Evolutionary conservation across 2,113 vertebrate species (phyloP).

Genomic region (Gnathonemus echidnorhynchus): DNA sequence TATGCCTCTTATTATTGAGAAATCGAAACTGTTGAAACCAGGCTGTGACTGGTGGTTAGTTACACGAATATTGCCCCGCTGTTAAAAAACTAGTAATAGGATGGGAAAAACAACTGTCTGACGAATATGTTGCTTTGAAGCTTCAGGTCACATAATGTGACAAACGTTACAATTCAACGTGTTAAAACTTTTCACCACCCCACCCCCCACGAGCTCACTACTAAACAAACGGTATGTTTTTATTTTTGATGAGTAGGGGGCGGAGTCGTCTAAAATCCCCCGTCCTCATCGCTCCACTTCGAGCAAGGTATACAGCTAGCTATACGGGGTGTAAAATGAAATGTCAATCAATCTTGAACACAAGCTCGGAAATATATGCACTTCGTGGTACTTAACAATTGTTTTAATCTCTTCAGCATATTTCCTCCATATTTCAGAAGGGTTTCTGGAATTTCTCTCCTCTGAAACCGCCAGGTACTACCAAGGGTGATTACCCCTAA

Average conservation of each 20-base stretch:
- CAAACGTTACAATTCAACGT: not conserved
- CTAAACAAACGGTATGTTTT: slow-evolving; percentile 37
- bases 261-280: slow-evolving; percentile 25
- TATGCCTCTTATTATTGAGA: not conserved
- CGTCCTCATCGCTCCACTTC: not conserved
- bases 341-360: not conserved
- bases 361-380: not conserved
- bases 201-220: not conserved
- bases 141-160: not conserved
- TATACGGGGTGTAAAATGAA: not conserved
- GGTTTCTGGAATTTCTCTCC: slow-evolving; percentile 37
- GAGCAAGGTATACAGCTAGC: not conserved
- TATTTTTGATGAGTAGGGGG: slow-evolving; percentile 41
- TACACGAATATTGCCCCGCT: not conserved
- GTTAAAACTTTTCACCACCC: not conserved
- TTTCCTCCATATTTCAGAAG: not conserved
- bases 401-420: not conserved
- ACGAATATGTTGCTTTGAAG: not conserved
- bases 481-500: slow-evolving; percentile 21
- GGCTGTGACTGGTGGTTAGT: not conserved
- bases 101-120: not conserved
- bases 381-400: not conserved
- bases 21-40: not conserved
- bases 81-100: not conserved
- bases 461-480: slow-evolving; percentile 30